Conservation (phyloP, 2,113 vertebrate species). For the Brachyhypopomus gauderio region DNA sequence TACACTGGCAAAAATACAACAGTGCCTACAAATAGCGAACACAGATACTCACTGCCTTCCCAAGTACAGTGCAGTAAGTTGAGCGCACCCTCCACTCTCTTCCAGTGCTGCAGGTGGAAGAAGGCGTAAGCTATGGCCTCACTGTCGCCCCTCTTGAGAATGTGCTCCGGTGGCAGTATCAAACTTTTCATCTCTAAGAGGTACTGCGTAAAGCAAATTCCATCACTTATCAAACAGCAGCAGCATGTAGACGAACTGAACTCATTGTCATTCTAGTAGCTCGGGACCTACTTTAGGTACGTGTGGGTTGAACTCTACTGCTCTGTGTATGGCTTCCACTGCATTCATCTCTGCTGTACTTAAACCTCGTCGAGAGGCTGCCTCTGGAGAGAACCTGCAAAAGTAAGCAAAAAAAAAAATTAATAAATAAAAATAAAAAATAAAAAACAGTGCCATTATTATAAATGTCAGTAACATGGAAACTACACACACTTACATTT, state of each 20-base stretch:
- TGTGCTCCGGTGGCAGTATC: conserved; percentile 97
- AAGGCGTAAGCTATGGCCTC: conserved; percentile 98
- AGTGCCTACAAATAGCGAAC: not conserved
- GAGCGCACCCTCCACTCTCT: conserved; percentile 96
- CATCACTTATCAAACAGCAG: conserved; percentile 40
- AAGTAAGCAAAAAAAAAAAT: not conserved
- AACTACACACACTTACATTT: no score
- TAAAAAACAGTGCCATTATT: not conserved
- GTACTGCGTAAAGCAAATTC: conserved; percentile 79
- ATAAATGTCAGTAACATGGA: no score
- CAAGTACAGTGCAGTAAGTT: conserved; percentile 98
- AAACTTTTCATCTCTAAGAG: conserved; percentile 99
- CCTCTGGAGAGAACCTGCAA: conserved; percentile 94
- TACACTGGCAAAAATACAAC: not conserved
- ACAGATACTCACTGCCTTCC: conserved; percentile 93
- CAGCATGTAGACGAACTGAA: not conserved
- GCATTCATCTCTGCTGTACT: conserved; percentile 99
- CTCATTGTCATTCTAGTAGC: conserved; percentile 5
- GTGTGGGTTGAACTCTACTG: conserved; percentile 98
- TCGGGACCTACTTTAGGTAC: conserved; percentile 91
- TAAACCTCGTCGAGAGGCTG: conserved; percentile 92
- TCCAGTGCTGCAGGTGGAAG: conserved; percentile 99
- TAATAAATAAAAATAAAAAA: conserved; percentile 62
- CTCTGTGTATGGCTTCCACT: conserved; percentile 98
- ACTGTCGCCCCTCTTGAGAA: conserved; percentile 98